Conservation (phyloP, 1,140 invertebrate genomes). For the Zelostemma sp. region DNA sequence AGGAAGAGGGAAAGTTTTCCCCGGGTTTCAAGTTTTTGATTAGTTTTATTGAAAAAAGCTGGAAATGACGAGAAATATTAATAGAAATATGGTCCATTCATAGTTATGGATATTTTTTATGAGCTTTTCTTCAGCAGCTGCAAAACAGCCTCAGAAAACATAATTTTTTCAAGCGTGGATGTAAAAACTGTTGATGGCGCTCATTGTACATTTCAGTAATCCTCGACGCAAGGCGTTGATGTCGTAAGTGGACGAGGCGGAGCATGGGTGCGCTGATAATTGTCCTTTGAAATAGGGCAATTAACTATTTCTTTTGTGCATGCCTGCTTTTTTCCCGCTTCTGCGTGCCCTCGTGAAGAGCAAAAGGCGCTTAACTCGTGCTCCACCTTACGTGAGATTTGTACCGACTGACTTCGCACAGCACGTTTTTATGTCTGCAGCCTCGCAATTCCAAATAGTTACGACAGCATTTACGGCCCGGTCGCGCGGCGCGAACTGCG, state of each 20-base stretch:
- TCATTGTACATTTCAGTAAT: conserved; percentile 8
- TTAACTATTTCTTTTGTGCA: conserved; percentile 29
- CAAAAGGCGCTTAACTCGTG: conserved; percentile 26
- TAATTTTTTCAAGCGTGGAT: too few species aligned
- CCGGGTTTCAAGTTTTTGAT: too few species aligned
- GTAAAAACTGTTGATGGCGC: neutral
- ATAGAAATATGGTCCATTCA: too few species aligned
- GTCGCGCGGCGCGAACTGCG: conserved; percentile 51
- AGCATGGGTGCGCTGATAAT: conserved; percentile 28
- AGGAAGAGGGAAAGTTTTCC: too few species aligned
- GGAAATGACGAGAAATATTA: too few species aligned
- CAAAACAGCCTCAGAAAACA: too few species aligned
- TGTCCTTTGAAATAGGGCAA: conserved; percentile 42
- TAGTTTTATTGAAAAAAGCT: too few species aligned
- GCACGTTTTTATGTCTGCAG: conserved; percentile 26
- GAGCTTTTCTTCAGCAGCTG: too few species aligned
- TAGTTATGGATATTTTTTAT: too few species aligned
- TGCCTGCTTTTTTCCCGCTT: conserved; percentile 23
- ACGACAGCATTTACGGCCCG: conserved; percentile 50
- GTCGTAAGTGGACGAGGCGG: conserved; percentile 12
- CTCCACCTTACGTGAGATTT: conserved; percentile 44
- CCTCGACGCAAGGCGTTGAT: conserved; percentile 11
- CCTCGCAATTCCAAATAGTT: conserved; percentile 47
- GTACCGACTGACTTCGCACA: conserved; percentile 12
- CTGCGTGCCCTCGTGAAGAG: conserved; percentile 10